phyloP scores from a whole-genome alignment of 2,888 invertebrate species.

The Pachymerium ferrugineum region DNA sequence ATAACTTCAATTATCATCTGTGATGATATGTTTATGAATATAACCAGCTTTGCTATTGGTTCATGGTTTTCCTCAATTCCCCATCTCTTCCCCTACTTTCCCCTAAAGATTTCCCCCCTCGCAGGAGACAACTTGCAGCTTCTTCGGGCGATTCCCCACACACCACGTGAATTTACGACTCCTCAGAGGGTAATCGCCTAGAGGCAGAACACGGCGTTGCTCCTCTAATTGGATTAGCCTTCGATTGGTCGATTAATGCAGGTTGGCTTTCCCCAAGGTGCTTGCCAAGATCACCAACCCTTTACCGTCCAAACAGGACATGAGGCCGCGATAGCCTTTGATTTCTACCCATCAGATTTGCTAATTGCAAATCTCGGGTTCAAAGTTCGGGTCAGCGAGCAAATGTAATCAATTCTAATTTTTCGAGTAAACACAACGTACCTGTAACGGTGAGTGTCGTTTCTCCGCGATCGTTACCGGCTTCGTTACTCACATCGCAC shows the following conservation, averaged over 20 bases:
- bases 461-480: constrained; percentile 84
- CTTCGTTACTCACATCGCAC: constrained; percentile 90
- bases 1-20: background rate
- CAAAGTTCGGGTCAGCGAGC: background rate
- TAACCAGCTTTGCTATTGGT: background rate
- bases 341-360: background rate
- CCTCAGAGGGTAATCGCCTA: background rate
- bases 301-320: background rate
- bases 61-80: background rate
- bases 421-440: constrained; percentile 42
- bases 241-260: constrained; percentile 13
- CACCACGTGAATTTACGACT: background rate
- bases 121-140: background rate
- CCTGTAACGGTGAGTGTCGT: constrained; percentile 83
- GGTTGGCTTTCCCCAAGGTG: background rate
- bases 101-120: no score
- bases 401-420: no score
- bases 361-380: background rate
- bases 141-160: background rate
- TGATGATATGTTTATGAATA: background rate
- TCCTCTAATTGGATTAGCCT: constrained; percentile 13
- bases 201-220: background rate
- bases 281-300: background rate
- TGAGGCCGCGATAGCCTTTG: background rate
- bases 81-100: background rate